Percentiles rank a stretch among this genome's conserved stretches.
These are phyloP conservation scores for Oostethus manadensis DNA, from an alignment of 2,113 vertebrate species.

Conservation along the genomic window DNA sequence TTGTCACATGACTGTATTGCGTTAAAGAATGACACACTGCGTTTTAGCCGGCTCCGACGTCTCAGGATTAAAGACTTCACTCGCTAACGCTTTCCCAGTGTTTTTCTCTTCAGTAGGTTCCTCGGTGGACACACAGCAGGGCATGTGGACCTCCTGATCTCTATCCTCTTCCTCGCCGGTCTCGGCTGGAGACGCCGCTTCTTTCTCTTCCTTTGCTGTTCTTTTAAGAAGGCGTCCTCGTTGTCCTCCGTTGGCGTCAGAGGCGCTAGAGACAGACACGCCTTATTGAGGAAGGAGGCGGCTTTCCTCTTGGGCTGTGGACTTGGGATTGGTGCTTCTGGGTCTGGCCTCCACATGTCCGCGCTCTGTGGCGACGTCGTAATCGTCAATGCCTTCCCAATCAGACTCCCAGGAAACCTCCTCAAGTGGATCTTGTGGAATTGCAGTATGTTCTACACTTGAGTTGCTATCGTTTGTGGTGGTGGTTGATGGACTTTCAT, in stretches of 20 bases:
- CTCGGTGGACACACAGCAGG: background rate
- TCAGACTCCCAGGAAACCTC: conserved; percentile 38
- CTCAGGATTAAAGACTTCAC: too few species aligned
- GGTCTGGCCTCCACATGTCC: conserved; percentile 11
- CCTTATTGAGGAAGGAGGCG: conserved; percentile 31
- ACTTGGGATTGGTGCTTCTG: conserved; percentile 20
- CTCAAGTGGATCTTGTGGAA: conserved; percentile 16
- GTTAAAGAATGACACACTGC: conserved; percentile 58
- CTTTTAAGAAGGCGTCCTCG: conserved; percentile 35
- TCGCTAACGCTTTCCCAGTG: conserved; percentile 2
- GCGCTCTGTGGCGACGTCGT: background rate
- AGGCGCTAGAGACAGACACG: conserved; percentile 59
- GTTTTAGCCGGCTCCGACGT: too few species aligned
- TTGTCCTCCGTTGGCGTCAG: conserved; percentile 54
- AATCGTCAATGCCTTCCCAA: conserved; percentile 33
- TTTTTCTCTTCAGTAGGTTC: conserved; percentile 4
- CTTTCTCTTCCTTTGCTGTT: conserved; percentile 52
- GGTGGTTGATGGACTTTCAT: conserved; percentile 16
- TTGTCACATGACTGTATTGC: too few species aligned
- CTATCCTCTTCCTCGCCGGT: conserved; percentile 48
- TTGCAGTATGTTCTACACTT: conserved; percentile 17
- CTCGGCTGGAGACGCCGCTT: conserved; percentile 47
- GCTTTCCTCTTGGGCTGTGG: conserved; percentile 46
- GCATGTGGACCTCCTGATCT: conserved; percentile 23
- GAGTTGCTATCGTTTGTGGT: conserved; percentile 27